Conservation (phyloP, 2,113 vertebrate genomes). For the Etia nguti region DNA sequence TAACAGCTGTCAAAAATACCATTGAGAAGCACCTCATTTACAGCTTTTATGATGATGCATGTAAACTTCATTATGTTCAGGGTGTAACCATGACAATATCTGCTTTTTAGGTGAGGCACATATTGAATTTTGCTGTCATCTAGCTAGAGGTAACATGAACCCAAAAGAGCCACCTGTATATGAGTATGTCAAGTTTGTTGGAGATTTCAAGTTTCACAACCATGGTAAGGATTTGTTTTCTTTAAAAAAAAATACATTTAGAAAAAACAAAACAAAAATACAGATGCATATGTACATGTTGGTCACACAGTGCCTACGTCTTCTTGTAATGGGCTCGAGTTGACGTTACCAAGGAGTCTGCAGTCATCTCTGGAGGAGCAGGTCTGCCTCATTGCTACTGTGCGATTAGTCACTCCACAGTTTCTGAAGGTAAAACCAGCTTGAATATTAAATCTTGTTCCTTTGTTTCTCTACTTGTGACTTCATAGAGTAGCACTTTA, state of each 20-base stretch:
- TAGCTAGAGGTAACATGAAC: slow-evolving; percentile 82
- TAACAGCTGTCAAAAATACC: background rate
- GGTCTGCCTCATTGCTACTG: slow-evolving; percentile 87
- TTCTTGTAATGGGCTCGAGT: slow-evolving; percentile 81
- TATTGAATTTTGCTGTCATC: slow-evolving; percentile 92
- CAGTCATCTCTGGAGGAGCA: slow-evolving; percentile 83
- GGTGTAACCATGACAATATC: background rate
- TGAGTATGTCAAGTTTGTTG: slow-evolving; percentile 89
- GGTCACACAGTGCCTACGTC: slow-evolving; percentile 78
- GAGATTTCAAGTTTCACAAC: slow-evolving; percentile 86
- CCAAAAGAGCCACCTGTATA: slow-evolving; percentile 75
- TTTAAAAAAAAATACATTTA: background rate
- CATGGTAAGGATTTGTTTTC: slow-evolving; percentile 74
- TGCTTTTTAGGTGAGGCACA: slow-evolving; percentile 76
- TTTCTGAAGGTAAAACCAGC: slow-evolving; percentile 79
- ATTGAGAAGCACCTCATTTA: background rate
- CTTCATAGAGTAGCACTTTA: background rate
- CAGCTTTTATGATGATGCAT: background rate
- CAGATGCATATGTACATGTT: background rate
- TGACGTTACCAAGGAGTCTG: slow-evolving; percentile 74
- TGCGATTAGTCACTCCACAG: slow-evolving; percentile 79
- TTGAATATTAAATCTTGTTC: background rate
- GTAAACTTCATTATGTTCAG: background rate
- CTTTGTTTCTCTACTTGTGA: background rate
- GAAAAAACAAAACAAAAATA: background rate